phyloP scores from a whole-genome alignment of 2,113 vertebrate genomes.

The Synodontis membranacea region DNA sequence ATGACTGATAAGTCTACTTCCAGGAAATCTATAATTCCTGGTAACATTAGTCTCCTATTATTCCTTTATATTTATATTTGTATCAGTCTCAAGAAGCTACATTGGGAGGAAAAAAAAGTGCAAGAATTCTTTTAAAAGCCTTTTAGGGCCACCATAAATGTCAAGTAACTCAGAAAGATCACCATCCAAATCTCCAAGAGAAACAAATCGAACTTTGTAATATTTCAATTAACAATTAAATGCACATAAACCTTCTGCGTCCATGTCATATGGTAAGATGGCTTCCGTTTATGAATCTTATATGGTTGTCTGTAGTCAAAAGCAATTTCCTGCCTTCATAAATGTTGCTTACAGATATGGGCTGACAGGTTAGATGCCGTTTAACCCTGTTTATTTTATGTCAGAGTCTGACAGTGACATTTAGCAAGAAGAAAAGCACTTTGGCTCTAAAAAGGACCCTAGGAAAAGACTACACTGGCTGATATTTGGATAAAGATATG shows the following conservation, averaged over 20 bases:
- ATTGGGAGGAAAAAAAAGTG: not conserved
- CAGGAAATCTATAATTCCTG: conserved; percentile 6
- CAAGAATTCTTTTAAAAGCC: not conserved
- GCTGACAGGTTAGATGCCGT: conserved; percentile 78
- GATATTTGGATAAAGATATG: conserved; percentile 59
- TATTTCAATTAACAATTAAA: conserved; percentile 25
- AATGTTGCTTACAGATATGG: conserved; percentile 77
- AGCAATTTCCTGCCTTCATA: conserved; percentile 61
- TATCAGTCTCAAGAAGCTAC: not conserved
- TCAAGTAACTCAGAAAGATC: not conserved
- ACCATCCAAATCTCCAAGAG: not conserved
- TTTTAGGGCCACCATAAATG: not conserved
- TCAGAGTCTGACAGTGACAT: conserved; percentile 82
- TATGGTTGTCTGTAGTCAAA: not conserved
- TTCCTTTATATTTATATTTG: conserved; percentile 7
- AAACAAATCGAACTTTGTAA: not conserved
- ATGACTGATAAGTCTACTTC: not conserved
- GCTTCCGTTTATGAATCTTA: conserved; percentile 6
- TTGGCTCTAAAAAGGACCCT: conserved; percentile 68
- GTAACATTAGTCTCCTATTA: not conserved
- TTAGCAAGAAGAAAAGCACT: conserved; percentile 72
- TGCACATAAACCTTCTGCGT: conserved; percentile 12
- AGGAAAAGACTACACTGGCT: conserved; percentile 44
- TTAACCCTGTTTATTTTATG: conserved; percentile 80
- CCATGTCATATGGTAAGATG: not conserved